Conservation (phyloP, 2,888 invertebrate genomes). For the Perdita meconis region DNA sequence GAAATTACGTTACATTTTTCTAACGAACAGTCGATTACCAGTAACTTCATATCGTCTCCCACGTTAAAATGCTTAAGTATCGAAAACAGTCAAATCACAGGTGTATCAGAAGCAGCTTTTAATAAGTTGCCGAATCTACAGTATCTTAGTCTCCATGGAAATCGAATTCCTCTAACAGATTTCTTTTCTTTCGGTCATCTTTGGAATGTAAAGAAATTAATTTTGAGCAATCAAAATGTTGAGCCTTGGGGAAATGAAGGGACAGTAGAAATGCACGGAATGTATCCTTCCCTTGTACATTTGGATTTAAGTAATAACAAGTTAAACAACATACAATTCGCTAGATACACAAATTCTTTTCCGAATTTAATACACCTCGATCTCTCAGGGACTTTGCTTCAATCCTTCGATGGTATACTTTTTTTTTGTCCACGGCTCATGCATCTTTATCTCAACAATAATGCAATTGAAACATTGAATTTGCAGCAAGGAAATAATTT, state of each 20-base stretch:
- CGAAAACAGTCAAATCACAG: too few relatives aligned
- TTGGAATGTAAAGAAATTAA: constrained; percentile 6
- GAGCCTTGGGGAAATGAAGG: rapidly evolving
- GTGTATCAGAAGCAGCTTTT: too few relatives aligned
- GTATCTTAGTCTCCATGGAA: too few relatives aligned
- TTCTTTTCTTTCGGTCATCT: constrained; percentile 40
- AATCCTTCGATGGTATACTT: background rate
- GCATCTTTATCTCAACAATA: constrained; percentile 15
- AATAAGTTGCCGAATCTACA: too few relatives aligned
- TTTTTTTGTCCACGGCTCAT: background rate
- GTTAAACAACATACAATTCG: rapidly evolving
- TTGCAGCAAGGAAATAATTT: background rate
- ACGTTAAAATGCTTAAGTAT: too few relatives aligned
- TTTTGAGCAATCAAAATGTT: background rate
- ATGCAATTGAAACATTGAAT: rapidly evolving
- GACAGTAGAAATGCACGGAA: rapidly evolving
- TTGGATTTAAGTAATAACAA: background rate
- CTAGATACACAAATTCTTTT: rapidly evolving
- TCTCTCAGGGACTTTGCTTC: constrained; percentile 4
- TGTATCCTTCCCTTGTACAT: constrained; percentile 14
- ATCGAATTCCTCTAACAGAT: too few relatives aligned
- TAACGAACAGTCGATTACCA: too few relatives aligned
- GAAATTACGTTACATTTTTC: background rate
- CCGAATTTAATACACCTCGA: constrained; percentile 45
- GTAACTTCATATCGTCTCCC: too few relatives aligned